Conservation (phyloP, 2,797 vertebrate genomes). For the Silurus aristotelis region DNA sequence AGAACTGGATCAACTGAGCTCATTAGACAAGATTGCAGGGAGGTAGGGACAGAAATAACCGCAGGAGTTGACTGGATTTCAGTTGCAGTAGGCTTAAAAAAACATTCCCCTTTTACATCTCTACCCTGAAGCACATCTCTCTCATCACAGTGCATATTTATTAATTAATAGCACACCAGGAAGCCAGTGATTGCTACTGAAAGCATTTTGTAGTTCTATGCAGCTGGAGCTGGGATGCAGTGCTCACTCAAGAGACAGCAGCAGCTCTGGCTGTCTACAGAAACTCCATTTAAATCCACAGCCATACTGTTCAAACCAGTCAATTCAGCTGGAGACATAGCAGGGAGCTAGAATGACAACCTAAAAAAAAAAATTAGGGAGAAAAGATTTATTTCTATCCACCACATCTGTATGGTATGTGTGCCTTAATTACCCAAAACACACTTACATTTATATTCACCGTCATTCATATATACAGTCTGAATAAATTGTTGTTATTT, state of each 20-base stretch:
- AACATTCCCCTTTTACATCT: neutral
- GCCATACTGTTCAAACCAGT: conserved; percentile 16
- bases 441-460: neutral
- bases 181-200: conserved; percentile 23
- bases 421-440: neutral
- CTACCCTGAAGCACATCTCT: conserved; percentile 35
- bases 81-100: neutral
- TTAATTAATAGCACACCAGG: conserved; percentile 40
- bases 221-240: neutral
- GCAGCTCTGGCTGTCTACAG: neutral
- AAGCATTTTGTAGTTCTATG: conserved; percentile 19
- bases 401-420: neutral
- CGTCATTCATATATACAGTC: neutral
- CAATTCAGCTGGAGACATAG: neutral
- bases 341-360: neutral
- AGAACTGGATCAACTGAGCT: neutral
- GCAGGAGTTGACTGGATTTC: neutral
- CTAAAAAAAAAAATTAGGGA: neutral
- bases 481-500: neutral
- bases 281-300: conserved; percentile 21
- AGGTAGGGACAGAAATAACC: neutral
- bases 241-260: neutral
- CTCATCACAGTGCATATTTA: conserved; percentile 23
- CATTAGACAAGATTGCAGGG: neutral
- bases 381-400: neutral